Percentiles rank a stretch among this genome's conserved stretches.
phyloP scores from a whole-genome alignment of 2,113 vertebrate genomes.

The Nycticorax nycticorax region DNA sequence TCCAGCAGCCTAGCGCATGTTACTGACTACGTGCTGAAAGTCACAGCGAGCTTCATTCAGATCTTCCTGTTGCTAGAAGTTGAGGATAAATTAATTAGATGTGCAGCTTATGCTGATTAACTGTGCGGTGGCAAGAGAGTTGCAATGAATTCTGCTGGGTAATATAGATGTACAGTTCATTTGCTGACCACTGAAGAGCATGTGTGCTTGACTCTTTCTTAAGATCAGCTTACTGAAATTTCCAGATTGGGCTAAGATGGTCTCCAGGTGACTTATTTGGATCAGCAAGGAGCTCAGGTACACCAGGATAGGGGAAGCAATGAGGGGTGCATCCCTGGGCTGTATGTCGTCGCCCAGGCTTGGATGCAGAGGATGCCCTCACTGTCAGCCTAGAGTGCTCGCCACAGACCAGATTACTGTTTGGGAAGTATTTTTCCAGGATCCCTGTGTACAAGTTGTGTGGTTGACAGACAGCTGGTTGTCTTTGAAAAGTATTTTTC shows the following conservation, averaged over 20 bases:
- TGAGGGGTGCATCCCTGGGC: not conserved
- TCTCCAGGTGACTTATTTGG: not conserved
- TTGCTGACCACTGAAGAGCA: not conserved
- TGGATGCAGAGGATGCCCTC: not conserved
- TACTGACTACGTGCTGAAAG: not conserved
- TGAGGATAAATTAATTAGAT: constrained; percentile 31
- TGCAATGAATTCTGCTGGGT: not conserved
- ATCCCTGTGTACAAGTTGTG: not conserved
- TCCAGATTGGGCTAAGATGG: not conserved
- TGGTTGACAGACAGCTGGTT: not conserved
- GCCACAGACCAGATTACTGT: not conserved
- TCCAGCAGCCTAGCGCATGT: not conserved
- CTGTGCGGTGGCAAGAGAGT: constrained; percentile 1
- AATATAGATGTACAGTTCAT: not conserved
- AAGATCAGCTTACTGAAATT: not conserved
- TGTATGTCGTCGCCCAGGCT: rapidly evolving
- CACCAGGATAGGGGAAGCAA: not conserved
- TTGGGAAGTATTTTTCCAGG: not conserved
- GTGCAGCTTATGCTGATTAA: not conserved
- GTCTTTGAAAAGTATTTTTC: not conserved
- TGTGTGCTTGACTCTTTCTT: not conserved
- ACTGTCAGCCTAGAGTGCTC: not conserved
- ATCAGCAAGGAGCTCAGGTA: not conserved
- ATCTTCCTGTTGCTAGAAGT: not conserved
- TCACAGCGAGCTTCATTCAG: not conserved